Evolutionary conservation across 92 coral and sea anemone species (phyloP).

Genomic region (Diadumene lineata): DNA sequence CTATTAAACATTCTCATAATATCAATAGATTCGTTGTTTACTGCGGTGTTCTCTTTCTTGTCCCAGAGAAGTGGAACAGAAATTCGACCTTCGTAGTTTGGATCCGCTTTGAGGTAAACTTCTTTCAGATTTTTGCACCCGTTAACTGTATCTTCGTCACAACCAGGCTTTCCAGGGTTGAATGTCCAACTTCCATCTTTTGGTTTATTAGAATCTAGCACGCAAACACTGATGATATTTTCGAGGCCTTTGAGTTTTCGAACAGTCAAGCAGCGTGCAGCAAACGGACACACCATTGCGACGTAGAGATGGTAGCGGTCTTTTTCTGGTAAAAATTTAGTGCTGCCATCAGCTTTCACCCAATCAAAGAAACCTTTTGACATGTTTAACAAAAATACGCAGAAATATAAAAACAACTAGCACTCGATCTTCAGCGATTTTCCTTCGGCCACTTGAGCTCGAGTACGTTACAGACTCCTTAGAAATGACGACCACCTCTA

Average conservation of each 20-base stretch:
- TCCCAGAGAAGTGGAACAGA: constrained; percentile 88
- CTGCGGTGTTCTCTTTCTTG: constrained; percentile 68
- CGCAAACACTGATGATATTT: constrained; percentile 55
- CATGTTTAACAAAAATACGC: neutral
- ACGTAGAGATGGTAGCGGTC: constrained; percentile 87
- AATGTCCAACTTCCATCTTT: constrained; percentile 72
- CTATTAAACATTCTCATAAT: constrained; percentile 86
- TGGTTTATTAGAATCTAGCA: constrained; percentile 67
- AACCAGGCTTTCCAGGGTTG: constrained; percentile 75
- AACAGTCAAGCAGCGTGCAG: constrained; percentile 69
- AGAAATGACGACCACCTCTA: too few relatives aligned
- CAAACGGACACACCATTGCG: constrained; percentile 85
- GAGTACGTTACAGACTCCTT: too few relatives aligned
- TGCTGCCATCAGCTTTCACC: constrained; percentile 82
- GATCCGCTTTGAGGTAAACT: constrained; percentile 59
- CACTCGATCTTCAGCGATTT: too few relatives aligned
- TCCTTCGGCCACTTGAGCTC: too few relatives aligned
- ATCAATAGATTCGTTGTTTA: constrained; percentile 88
- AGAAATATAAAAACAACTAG: too few relatives aligned
- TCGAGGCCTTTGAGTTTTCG: constrained; percentile 87
- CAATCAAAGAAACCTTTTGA: constrained; percentile 46
- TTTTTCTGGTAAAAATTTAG: constrained; percentile 79
- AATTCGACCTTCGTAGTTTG: constrained; percentile 61
- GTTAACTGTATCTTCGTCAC: constrained; percentile 75
- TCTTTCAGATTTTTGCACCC: constrained; percentile 70